Evolutionary conservation across 2,888 invertebrate genomes (phyloP), one percentile per base, ranked within the genome.

Genomic region (Xanthia icteritia): DNA sequence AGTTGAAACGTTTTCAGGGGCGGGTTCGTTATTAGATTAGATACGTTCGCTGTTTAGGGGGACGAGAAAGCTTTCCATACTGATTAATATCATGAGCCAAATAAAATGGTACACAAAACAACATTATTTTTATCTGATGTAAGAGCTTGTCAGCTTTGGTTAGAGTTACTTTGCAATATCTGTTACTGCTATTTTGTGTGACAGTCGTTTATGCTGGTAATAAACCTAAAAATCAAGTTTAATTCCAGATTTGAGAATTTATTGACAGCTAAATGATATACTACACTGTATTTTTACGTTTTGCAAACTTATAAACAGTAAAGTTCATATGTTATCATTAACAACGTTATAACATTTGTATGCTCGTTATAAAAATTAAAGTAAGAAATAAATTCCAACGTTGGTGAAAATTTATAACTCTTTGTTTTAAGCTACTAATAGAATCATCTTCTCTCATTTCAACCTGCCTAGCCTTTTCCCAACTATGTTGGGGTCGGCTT

Each of bases 1-100:
- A 92, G 93, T 90, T 89, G 91, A 89, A 91, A 92, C 91, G 92
- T 93, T 95, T 93, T 92, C 92, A 89, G 92, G 94, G 94, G 92
- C 90, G 92, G 93, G 88, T 86, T 81, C 90, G 86, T 94, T 92
- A 96, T 96, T 95, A 90, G 93, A 95, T 96, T 96, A 95, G 92
- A 92, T 91, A 89, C 92, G 91, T 89, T 88, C 80, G 89, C 89
- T 89, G 92, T 90, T 91, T 87, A 84, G 90, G 89, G 91, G 92
- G 91, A 91, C 89, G 89, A 89, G 88, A 92, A 92, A 94, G 94
- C 93, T 94, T 93, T 93, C 93, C 91, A 91, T 90, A 89, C 90
- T 92, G 92, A 93, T 93, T 92, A 91, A 90, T 90, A 89, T 91
- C 87, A 87, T 85, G 85, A 86, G 87, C 84, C 87, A 87, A 86